Conservation (phyloP, 2,797 vertebrate species). For the Scarus forsteni region DNA sequence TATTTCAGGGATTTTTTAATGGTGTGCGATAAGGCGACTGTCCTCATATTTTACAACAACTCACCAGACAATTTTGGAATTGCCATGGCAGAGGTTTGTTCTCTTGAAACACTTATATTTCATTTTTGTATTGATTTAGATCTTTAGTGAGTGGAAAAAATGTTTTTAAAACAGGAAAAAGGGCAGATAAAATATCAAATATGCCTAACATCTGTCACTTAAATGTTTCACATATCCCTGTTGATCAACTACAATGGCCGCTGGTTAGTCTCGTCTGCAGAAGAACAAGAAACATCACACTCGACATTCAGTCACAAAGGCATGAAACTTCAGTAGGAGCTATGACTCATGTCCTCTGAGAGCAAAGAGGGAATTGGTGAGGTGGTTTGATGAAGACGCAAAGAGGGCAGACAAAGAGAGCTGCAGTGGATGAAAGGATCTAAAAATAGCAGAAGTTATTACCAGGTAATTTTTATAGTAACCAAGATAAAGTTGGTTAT, state of each 20-base stretch:
- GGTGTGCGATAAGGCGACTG: too few species aligned
- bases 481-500: not conserved
- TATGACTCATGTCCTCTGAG: not conserved
- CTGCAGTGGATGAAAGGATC: not conserved
- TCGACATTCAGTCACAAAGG: not conserved
- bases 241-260: not conserved
- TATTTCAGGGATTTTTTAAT: too few species aligned
- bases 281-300: not conserved
- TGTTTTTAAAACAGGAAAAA: too few species aligned
- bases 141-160: too few species aligned
- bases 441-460: not conserved
- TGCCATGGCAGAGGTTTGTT: too few species aligned
- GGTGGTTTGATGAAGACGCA: not conserved
- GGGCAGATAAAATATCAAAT: too few species aligned
- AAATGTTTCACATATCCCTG: too few species aligned
- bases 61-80: too few species aligned
- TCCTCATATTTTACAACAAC: too few species aligned
- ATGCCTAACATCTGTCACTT: too few species aligned
- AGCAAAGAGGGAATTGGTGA: not conserved
- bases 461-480: not conserved
- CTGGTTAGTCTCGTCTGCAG: not conserved
- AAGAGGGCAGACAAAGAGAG: not conserved
- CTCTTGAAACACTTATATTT: too few species aligned
- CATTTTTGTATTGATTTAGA: too few species aligned
- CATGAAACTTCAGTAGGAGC: not conserved